Evolutionary conservation across 2,888 invertebrate genomes (phyloP).

Genomic region (Drosophila quinaria): DNA sequence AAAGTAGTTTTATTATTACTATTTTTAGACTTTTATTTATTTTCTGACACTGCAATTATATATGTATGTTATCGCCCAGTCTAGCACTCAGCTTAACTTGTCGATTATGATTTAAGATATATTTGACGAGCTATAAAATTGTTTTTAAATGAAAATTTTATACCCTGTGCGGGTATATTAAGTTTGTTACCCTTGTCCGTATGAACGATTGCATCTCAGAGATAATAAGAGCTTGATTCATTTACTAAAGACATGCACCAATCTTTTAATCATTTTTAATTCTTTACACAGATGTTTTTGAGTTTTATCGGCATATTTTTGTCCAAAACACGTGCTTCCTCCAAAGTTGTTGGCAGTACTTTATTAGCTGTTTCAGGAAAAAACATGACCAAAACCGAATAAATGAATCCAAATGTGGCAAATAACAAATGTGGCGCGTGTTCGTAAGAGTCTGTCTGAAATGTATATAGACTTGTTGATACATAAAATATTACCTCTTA

Average conservation of each 20-base stretch:
- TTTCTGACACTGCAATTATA: neutral
- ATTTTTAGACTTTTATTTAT: neutral
- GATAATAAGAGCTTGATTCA: neutral
- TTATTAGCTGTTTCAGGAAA: constrained; percentile 89
- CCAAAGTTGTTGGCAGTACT: constrained; percentile 88
- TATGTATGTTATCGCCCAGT: neutral
- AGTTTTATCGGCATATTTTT: constrained; percentile 17
- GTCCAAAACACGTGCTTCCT: constrained; percentile 86
- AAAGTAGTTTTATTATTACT: neutral
- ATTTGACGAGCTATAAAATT: neutral
- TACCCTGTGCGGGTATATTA: too few relatives aligned
- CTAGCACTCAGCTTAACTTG: neutral
- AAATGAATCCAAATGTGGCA: constrained; percentile 87
- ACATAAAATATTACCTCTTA: accelerated
- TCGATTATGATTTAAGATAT: neutral
- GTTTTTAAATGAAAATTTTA: neutral
- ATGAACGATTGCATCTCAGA: too few relatives aligned
- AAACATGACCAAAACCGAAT: constrained; percentile 87
- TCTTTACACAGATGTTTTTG: constrained; percentile 32
- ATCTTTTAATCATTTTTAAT: neutral
- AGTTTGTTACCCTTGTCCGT: too few relatives aligned
- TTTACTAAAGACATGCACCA: neutral
- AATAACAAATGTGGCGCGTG: constrained; percentile 87
- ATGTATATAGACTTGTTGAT: neutral
- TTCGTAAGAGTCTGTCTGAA: constrained; percentile 85